A percentile compares a stretch with the other conserved stretches of the same genome.
phyloP scores from a whole-genome alignment of 2,888 invertebrate genomes.

The Lithophane ornitopus region DNA sequence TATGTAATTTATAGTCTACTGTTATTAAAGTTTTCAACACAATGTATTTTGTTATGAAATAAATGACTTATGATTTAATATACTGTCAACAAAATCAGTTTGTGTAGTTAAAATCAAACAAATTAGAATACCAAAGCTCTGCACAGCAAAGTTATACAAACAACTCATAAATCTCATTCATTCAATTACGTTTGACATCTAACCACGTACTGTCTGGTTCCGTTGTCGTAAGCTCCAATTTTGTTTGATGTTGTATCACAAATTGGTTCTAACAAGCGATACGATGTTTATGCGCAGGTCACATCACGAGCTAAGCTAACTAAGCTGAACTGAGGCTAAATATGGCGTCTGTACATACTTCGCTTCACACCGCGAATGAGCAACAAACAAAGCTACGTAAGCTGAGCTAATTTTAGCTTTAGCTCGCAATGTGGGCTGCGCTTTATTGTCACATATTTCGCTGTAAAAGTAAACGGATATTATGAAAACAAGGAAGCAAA shows the following conservation, averaged over 20 bases:
- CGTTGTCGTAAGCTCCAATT: constrained; percentile 59
- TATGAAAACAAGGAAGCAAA: neutral
- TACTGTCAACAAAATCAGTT: neutral
- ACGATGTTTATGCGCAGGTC: constrained; percentile 7
- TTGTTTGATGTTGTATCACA: constrained; percentile 49
- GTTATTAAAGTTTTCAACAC: too few species aligned
- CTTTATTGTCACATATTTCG: neutral
- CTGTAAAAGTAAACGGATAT: neutral
- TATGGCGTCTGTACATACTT: neutral
- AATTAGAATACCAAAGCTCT: constrained; percentile 42
- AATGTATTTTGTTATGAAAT: too few species aligned
- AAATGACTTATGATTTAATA: too few species aligned
- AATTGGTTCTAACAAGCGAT: constrained; percentile 60
- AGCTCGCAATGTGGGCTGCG: neutral
- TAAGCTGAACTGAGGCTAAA: neutral
- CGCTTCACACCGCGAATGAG: neutral
- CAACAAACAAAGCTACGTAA: neutral
- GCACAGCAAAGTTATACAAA: constrained; percentile 37
- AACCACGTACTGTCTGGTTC: constrained; percentile 43
- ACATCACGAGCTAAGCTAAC: constrained; percentile 15
- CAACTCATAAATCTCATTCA: constrained; percentile 63
- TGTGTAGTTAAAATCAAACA: constrained; percentile 6
- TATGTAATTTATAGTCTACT: too few species aligned
- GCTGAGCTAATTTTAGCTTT: neutral
- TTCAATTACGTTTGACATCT: constrained; percentile 65